Evolutionary conservation across 2,797 vertebrate species (phyloP), one percentile per base, ranked within the genome.

Genomic region (Chrysocyon brachyurus): DNA sequence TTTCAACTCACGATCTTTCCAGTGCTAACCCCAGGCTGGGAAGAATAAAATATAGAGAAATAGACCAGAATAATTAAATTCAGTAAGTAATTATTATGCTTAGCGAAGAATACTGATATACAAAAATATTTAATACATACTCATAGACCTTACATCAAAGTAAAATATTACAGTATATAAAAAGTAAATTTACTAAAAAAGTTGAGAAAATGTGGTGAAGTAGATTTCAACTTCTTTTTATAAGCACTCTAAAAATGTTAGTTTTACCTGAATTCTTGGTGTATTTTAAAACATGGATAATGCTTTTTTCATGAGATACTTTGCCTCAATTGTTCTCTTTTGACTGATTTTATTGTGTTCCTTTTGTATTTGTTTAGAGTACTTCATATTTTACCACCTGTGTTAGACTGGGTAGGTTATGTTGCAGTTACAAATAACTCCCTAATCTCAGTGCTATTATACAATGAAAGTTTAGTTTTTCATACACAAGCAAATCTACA

Each of bases 91-190:
- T 33, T 19, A 46, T 22, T 54, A 33, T 66, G 22, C 36, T 86
- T 77, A n/a, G 28, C 66, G 87, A 72, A 94, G 14, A 88, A 73
- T 88, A 82, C n/a, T 91, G 70, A 12, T 14, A 91, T n/a, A 78
- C 0, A 64, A 77, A 82, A 93, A 75, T 52, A 66, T 56, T 59
- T 94, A 26, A 63, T 36, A 28, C 12, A 87, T 24, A 31, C 11
- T 22, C 61, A 56, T 14, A 73, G 46, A 52, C 31, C 14, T 93
- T 56, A 61, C 17, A 52, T 77, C 49, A 54, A 46, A 22, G 89
- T 61, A 91, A 91, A 93, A 86, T 28, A 56, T 56, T 54, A 73
- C 26, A 85, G 87, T 19, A 79, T 31, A 64, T 10, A 70, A 75
- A 93, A 91, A 77, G 28, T 9, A 95, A 70, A 75, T 54, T 49